Percentiles rank a stretch among this genome's conserved stretches.
Conservation (phyloP, 1,140 invertebrate species). For the Megathymus violae region DNA sequence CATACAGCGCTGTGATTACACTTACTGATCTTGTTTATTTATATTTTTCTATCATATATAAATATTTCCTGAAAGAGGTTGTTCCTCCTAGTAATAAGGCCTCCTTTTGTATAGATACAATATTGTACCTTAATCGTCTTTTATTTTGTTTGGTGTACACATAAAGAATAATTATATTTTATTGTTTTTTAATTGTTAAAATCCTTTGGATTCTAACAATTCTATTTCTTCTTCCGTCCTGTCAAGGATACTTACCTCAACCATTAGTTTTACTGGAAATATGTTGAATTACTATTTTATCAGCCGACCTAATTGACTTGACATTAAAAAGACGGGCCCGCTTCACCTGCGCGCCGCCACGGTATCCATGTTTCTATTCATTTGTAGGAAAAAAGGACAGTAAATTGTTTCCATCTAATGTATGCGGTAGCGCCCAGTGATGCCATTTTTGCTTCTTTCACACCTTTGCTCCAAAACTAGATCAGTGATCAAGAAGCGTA, state of each 20-base stretch:
- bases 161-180: too few species aligned
- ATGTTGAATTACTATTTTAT: slow-evolving; percentile 24
- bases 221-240: too few species aligned
- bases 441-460: slow-evolving; percentile 8
- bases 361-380: slow-evolving; percentile 9
- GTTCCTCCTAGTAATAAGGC: too few species aligned
- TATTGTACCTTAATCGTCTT: too few species aligned
- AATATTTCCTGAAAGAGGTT: too few species aligned
- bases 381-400: slow-evolving; percentile 7
- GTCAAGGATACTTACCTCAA: slow-evolving; percentile 1
- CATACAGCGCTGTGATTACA: too few species aligned
- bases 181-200: too few species aligned
- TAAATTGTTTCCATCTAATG: slow-evolving; percentile 19
- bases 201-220: too few species aligned
- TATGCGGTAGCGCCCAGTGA: slow-evolving; percentile 12
- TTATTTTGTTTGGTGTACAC: too few species aligned
- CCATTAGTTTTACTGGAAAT: slow-evolving; percentile 16
- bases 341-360: slow-evolving; percentile 20
- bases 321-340: slow-evolving; percentile 16
- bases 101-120: too few species aligned
- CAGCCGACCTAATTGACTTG: slow-evolving; percentile 22
- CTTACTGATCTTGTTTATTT: too few species aligned
- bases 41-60: too few species aligned
- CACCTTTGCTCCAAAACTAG: slow-evolving; percentile 19
- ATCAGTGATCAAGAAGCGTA: not conserved